Evolutionary conservation across 2,113 vertebrate genomes (phyloP), one percentile per base, ranked within the genome.

Genomic region (Phaethon lepturus): DNA sequence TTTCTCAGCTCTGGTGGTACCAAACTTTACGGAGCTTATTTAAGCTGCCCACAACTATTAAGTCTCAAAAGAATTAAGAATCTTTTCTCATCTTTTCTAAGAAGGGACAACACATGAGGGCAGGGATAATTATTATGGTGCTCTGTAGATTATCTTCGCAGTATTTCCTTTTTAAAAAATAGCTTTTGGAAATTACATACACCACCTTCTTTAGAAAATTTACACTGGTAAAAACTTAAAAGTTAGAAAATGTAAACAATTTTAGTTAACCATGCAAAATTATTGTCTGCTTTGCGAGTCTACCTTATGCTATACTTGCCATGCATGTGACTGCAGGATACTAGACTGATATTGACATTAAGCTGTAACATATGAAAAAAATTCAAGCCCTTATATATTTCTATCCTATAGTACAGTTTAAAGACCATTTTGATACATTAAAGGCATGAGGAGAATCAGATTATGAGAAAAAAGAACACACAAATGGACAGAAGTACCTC

Each of bases 1-100:
- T 53, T 80, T 79, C 62, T 66, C 52, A 42, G 13, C 8, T 71
- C 42, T 67, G 68, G 60, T 76, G 40, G 19, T 35, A 63, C 17
- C 45, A 88, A 82, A 68, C 12, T 0, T 1, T 35, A 73, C 0
- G 0, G 2, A 4, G 33, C 8, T 84, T 76, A 22, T 5, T 63
- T 59, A 60, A 67, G 11, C 18, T 76, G 25, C 33, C 35, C 25
- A 64, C 9, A 92, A 56, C 13, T 52, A 64, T 11, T 45, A 50
- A 17, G 33, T 75, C 10, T 8, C 52, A 83, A 31, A 2, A 87
- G 24, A 6, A 93, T 4, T 59, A 87, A 62, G 20, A 9, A 87
- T 50, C 5, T 75, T 81, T 53, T 58, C 13, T 64, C 40, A 33
- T 2, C 2, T 72, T 58, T 71, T 42, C 4, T 53, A 84, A 80